Evolutionary conservation across 37 sponge, comb jelly and placozoan species (phyloP), one percentile per base, ranked within the genome.

Genomic region (Axinella damicornis): DNA sequence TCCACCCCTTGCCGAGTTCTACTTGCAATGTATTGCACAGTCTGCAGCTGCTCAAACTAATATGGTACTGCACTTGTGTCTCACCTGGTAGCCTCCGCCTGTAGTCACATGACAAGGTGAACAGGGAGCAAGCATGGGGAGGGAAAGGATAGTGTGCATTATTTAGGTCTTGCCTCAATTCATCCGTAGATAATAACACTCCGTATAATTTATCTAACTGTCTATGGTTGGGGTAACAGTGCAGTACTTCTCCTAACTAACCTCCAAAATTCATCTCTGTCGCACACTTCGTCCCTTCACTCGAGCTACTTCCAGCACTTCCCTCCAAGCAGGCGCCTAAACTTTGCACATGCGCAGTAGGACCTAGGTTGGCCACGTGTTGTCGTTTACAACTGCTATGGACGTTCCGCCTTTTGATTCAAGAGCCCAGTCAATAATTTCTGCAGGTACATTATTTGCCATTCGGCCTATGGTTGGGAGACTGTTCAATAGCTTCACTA

Each of bases 21-120:
- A n/a, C n/a, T n/a, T n/a, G n/a, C 62, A 61, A 5, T 25, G 4
- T 14, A 61, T 6, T 25, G 27, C 62, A 27, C 27, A 27, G 27
- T 5, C 62, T 25, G 5, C 27, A 25, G 25, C 15, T 56, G 57
- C 18, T 56, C 57, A 56, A 56, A 19, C 17, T 19, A 56, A 15
- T 19, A 18, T 19, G 18, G n/a, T 22, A 5, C 62, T 61, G 62
- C 62, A 46, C 9, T 4, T 46, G 46, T 46, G 46, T 46, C 62
- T 24, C 33, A 67, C 68, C 68, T 67, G 82, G 33, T 81, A 81
- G 19, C 71, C 82, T 53, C 71, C 82, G 2, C 69, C 67, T 79
- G 53, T 22, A 57, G 18, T 56, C 17, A 18, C 25, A 5, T 22
- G 27, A 31, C 2, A 34, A 16, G 33, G 33, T 31, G 33, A 11